Evolutionary conservation across 1,140 invertebrate species (phyloP).

Genomic region (Capitella teleta): DNA sequence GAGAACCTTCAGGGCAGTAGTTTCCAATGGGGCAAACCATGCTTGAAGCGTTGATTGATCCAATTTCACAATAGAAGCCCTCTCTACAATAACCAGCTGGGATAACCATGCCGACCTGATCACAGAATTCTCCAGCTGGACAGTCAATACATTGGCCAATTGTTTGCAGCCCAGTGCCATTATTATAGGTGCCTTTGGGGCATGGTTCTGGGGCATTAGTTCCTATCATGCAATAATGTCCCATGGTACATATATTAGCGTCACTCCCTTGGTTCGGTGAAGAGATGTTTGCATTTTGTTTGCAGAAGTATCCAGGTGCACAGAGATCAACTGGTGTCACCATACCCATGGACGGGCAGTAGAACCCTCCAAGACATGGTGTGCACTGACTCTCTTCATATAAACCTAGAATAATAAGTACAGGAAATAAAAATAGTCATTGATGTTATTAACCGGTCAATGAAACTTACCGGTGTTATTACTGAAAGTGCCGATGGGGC

Average conservation of each 20-base stretch:
- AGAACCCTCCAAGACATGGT: conserved; percentile 28
- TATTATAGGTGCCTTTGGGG: conserved; percentile 28
- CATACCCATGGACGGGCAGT: conserved; percentile 32
- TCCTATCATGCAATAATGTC: conserved; percentile 26
- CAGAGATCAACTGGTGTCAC: conserved; percentile 24
- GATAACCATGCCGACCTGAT: conserved; percentile 17
- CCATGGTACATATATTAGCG: conserved; percentile 31
- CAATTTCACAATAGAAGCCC: conserved; percentile 33
- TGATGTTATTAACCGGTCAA: background rate
- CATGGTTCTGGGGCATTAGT: conserved; percentile 23
- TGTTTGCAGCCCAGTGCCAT: conserved; percentile 22
- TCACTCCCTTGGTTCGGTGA: conserved; percentile 33
- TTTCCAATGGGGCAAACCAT: conserved; percentile 25
- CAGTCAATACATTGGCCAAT: conserved; percentile 25
- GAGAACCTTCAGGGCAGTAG: conserved; percentile 27
- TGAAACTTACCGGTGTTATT: conserved; percentile 7
- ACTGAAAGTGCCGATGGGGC: conserved; percentile 31
- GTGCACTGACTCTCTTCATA: conserved; percentile 19
- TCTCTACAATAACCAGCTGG: conserved; percentile 23
- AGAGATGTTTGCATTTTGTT: conserved; percentile 30
- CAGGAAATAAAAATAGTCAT: background rate
- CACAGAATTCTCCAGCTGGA: conserved; percentile 26
- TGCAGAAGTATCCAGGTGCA: conserved; percentile 33
- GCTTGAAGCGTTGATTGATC: conserved; percentile 21
- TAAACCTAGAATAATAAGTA: conserved; percentile 19